Conservation (phyloP, 2,888 invertebrate genomes). For the Lithophane socia region DNA sequence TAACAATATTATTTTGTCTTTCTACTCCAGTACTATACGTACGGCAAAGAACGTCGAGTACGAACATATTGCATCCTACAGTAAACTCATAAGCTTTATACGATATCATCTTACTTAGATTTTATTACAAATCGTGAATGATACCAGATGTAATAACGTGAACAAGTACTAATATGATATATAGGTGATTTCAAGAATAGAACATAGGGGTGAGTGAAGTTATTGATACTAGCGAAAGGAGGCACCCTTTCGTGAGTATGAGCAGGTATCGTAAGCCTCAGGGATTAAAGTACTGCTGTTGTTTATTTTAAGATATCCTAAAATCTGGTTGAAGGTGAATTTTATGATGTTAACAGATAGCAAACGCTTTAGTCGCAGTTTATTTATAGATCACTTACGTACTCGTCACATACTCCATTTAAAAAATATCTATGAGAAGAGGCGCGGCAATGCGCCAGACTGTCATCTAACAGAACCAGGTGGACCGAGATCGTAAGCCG, state of each 20-base stretch:
- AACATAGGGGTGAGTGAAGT: conserved; percentile 39
- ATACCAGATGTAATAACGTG: conserved; percentile 72
- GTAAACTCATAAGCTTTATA: conserved; percentile 78
- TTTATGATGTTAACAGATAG: conserved; percentile 25
- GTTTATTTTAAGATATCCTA: conserved; percentile 44
- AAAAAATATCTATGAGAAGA: neutral
- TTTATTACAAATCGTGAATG: conserved; percentile 76
- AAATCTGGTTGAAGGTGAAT: conserved; percentile 35
- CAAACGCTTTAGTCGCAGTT: conserved; percentile 3
- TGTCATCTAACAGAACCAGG: neutral
- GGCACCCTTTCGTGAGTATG: conserved; percentile 19
- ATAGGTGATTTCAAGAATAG: conserved; percentile 41
- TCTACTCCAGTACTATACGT: conserved; percentile 61
- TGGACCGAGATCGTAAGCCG: neutral
- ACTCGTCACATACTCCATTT: neutral
- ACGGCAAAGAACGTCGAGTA: conserved; percentile 71
- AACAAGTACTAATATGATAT: conserved; percentile 57
- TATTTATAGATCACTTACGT: conserved; percentile 5
- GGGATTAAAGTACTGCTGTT: conserved; percentile 38
- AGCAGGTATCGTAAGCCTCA: conserved; percentile 38
- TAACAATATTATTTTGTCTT: conserved; percentile 51
- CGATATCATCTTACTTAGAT: conserved; percentile 78
- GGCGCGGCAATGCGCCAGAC: too few relatives aligned
- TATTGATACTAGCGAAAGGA: conserved; percentile 15
- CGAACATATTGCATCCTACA: conserved; percentile 76